Evolutionary conservation across 2,888 invertebrate genomes (phyloP).

Genomic region (Napeogenes sylphis): DNA sequence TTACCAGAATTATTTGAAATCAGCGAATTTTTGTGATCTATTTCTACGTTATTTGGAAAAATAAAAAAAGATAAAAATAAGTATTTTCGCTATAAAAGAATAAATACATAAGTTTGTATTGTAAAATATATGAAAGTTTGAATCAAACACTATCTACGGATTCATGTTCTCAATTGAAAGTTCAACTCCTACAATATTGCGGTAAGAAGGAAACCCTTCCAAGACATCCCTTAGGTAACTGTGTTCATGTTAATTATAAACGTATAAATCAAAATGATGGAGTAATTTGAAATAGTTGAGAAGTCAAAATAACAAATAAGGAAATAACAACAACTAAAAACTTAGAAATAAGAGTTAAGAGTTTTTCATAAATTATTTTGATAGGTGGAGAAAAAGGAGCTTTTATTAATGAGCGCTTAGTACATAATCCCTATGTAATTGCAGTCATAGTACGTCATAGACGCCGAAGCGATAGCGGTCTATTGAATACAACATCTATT

Average conservation of each 20-base stretch:
- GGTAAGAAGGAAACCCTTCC: conserved; percentile 58
- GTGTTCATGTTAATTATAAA: conserved; percentile 63
- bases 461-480: conserved; percentile 53
- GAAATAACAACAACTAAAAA: neutral
- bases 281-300: conserved; percentile 30
- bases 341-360: neutral
- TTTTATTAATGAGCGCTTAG: conserved; percentile 8
- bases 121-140: conserved; percentile 15
- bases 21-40: too few species aligned
- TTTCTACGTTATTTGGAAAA: too few species aligned
- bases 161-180: conserved; percentile 39
- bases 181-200: conserved; percentile 50
- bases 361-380: neutral
- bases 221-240: conserved; percentile 49
- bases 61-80: neutral
- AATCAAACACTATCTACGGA: conserved; percentile 25
- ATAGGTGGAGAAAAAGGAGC: neutral
- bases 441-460: conserved; percentile 51
- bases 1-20: too few species aligned
- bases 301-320: conserved; percentile 13
- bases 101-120: conserved; percentile 11
- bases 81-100: neutral
- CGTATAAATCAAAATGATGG: conserved; percentile 62
- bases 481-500: conserved; percentile 67
- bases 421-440: conserved; percentile 6